Evolutionary conservation across 2,888 invertebrate genomes (phyloP).

Genomic region (Seira musarum): DNA sequence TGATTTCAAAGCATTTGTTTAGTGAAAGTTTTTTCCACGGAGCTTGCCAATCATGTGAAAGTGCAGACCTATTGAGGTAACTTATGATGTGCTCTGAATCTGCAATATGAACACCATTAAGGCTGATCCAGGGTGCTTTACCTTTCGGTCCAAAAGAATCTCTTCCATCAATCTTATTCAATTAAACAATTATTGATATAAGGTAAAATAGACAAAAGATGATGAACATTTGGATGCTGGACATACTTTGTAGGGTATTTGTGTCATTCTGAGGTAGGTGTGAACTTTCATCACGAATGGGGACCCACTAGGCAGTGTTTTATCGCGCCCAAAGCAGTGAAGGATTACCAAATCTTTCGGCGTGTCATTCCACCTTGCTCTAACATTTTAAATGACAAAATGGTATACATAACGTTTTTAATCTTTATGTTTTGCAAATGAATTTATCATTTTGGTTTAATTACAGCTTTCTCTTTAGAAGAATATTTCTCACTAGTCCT

Average conservation of each 20-base stretch:
- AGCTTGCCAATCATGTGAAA: background rate
- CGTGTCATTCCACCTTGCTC: conserved; percentile 52
- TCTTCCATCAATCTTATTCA: conserved; percentile 35
- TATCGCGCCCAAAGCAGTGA: conserved; percentile 45
- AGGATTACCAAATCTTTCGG: conserved; percentile 56
- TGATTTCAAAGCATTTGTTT: too few species aligned
- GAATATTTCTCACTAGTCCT: background rate
- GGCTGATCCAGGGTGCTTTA: conserved; percentile 65
- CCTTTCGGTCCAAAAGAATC: conserved; percentile 59
- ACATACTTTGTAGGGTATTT: conserved; percentile 45
- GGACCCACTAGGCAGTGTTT: conserved; percentile 44
- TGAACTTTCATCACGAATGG: conserved; percentile 53
- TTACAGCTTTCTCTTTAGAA: conserved; percentile 33
- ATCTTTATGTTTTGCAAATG: background rate
- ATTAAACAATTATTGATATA: background rate
- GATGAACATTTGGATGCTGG: background rate
- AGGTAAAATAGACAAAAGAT: background rate
- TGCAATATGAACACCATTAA: conserved; percentile 61
- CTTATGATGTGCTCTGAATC: conserved; percentile 63
- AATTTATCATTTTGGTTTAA: background rate
- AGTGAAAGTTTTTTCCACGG: background rate
- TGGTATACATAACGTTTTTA: background rate
- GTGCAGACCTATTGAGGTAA: conserved; percentile 50
- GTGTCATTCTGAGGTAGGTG: conserved; percentile 53
- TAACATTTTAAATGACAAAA: background rate